Conservation (phyloP, 2,888 invertebrate genomes). For the Drosophila tanythrix region DNA sequence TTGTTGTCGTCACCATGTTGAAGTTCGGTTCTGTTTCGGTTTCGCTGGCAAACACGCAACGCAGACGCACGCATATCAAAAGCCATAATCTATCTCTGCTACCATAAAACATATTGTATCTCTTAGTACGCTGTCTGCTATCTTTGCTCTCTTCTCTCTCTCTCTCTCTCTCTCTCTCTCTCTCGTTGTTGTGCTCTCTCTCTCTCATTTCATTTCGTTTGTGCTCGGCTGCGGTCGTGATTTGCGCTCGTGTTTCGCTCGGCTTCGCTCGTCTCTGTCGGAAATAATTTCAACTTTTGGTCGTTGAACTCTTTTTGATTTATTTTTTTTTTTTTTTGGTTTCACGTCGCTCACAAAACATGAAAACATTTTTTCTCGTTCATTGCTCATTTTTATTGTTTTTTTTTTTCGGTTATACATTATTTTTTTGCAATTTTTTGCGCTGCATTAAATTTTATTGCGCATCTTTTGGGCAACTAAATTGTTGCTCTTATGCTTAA, state of each 20-base stretch:
- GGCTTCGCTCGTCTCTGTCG: slow-evolving; percentile 47
- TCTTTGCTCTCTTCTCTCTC: neutral
- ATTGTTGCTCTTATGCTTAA: slow-evolving; percentile 32
- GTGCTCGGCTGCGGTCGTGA: slow-evolving; percentile 24
- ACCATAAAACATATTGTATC: slow-evolving; percentile 52
- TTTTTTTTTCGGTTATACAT: slow-evolving; percentile 11
- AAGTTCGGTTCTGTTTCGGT: slow-evolving; percentile 13
- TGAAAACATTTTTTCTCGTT: slow-evolving; percentile 39
- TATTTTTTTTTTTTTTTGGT: slow-evolving; percentile 49
- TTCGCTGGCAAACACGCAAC: slow-evolving; percentile 55
- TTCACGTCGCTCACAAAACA: slow-evolving; percentile 54
- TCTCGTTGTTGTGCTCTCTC: neutral
- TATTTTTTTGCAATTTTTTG: slow-evolving; percentile 25
- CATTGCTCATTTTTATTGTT: slow-evolving; percentile 27
- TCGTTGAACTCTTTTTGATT: slow-evolving; percentile 78
- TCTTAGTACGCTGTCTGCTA: slow-evolving; percentile 41
- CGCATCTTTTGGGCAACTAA: slow-evolving; percentile 44
- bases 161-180: slow-evolving; percentile 1
- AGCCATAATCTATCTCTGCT: slow-evolving; percentile 35
- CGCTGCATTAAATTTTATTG: slow-evolving; percentile 55
- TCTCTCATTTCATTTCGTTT: slow-evolving; percentile 12
- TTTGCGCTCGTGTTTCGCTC: slow-evolving; percentile 17
- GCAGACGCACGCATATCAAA: slow-evolving; percentile 62
- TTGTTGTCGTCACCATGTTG: slow-evolving; percentile 46
- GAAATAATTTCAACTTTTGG: slow-evolving; percentile 77